Evolutionary conservation across 2,888 invertebrate species (phyloP).

Genomic region (Lasioglossum zephyrum): DNA sequence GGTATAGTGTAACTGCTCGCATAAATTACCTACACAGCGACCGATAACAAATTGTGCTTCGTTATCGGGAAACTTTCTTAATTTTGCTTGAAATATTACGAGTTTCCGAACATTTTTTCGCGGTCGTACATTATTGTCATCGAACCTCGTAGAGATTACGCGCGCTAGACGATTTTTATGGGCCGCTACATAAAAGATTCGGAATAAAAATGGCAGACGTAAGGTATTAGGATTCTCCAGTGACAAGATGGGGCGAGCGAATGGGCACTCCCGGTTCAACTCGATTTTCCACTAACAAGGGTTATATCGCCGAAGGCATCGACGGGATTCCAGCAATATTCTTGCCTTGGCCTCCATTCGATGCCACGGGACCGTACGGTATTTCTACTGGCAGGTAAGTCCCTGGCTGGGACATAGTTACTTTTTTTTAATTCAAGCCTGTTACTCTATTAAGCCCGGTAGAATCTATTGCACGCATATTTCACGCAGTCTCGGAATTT

Average conservation of each 20-base stretch:
- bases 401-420: slow-evolving; percentile 3
- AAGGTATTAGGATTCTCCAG: not conserved
- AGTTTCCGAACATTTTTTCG: not conserved
- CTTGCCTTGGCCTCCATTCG: slow-evolving; percentile 29
- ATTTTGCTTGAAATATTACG: slow-evolving; percentile 1
- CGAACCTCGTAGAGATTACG: slow-evolving; percentile 9
- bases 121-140: slow-evolving; percentile 1
- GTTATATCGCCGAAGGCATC: slow-evolving; percentile 59
- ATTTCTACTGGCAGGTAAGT: slow-evolving; percentile 36
- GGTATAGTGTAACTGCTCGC: not conserved
- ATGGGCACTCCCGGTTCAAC: slow-evolving; percentile 36
- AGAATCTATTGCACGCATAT: slow-evolving; percentile 6
- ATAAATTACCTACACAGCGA: not conserved
- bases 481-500: not conserved
- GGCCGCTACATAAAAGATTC: slow-evolving; percentile 8
- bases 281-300: slow-evolving; percentile 66
- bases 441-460: not conserved
- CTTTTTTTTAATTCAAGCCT: slow-evolving; percentile 37
- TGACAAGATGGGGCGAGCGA: slow-evolving; percentile 19
- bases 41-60: not conserved
- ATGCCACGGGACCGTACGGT: slow-evolving; percentile 14
- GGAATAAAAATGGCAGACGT: not conserved
- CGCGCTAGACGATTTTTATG: not conserved
- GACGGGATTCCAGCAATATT: slow-evolving; percentile 62
- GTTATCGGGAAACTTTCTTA: slow-evolving; percentile 12